Evolutionary conservation across 92 coral and sea anemone species (phyloP).

Genomic region (Zoanthus sansibaricus): DNA sequence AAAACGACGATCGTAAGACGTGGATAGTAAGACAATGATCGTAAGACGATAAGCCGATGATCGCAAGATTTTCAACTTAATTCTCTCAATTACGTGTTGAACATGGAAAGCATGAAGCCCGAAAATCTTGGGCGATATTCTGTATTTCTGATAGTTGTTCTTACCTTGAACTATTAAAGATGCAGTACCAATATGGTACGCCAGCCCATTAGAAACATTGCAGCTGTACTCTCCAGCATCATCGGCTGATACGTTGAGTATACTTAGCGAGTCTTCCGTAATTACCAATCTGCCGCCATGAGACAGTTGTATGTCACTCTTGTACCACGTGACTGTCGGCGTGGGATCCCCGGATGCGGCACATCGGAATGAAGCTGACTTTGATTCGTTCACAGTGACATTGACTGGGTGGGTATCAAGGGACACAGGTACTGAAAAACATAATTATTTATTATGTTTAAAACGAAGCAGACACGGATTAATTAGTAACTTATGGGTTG

Average conservation of each 20-base stretch:
- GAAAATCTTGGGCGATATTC: too few relatives aligned
- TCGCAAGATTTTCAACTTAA: too few relatives aligned
- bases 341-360: conserved; percentile 91
- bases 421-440: conserved; percentile 80
- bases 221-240: conserved; percentile 92
- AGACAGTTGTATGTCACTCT: conserved; percentile 57
- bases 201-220: conserved; percentile 82
- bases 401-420: conserved; percentile 79
- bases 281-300: conserved; percentile 75
- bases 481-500: too few relatives aligned
- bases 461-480: too few relatives aligned
- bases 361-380: conserved; percentile 86
- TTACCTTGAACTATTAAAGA: conserved; percentile 90
- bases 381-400: conserved; percentile 88
- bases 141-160: neutral
- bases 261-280: conserved; percentile 65
- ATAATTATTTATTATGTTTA: too few relatives aligned
- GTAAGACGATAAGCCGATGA: too few relatives aligned
- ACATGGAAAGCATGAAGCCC: too few relatives aligned
- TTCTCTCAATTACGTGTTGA: too few relatives aligned
- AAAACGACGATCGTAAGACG: too few relatives aligned
- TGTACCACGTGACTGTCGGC: conserved; percentile 91
- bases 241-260: conserved; percentile 56
- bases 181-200: conserved; percentile 74
- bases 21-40: too few relatives aligned